These are phyloP conservation scores for Noturus placidus DNA, from an alignment of 2,113 vertebrate genomes.

Conservation along the genomic window DNA sequence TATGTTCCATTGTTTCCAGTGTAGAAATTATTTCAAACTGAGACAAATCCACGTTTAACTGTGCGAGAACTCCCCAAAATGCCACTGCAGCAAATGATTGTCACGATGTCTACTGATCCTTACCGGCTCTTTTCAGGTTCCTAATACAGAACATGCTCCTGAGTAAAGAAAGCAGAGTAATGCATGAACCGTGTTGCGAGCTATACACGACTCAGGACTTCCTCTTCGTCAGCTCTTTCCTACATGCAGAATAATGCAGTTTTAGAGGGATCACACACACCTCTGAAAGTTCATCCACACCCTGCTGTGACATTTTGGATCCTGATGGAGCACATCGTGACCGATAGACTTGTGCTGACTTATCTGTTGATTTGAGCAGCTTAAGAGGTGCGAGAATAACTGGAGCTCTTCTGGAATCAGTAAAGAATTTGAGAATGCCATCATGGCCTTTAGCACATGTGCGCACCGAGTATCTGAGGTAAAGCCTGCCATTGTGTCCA, in stretches of 20 bases:
- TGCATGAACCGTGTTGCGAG: neutral
- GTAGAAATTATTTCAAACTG: neutral
- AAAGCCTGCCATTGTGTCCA: neutral
- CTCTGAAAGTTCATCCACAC: neutral
- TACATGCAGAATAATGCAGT: neutral
- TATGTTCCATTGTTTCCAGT: neutral
- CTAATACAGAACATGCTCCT: neutral
- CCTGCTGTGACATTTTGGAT: neutral
- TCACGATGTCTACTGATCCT: neutral
- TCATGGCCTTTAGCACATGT: neutral
- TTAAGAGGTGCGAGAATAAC: neutral
- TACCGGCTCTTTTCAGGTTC: neutral
- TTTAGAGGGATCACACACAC: neutral
- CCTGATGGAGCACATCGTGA: neutral
- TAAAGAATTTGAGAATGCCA: neutral
- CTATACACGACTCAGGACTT: neutral
- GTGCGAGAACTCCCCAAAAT: neutral
- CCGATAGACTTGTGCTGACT: conserved; percentile 8
- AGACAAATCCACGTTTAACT: neutral
- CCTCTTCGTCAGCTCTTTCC: neutral
- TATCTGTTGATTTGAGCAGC: conserved; percentile 1
- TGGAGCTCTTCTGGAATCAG: neutral
- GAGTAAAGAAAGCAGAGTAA: neutral
- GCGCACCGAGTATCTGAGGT: neutral
- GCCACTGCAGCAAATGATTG: neutral